Percentiles rank a stretch among this genome's conserved stretches.
These are phyloP conservation scores for Venusia cambrica DNA, from an alignment of 2,888 invertebrate species.

Conservation along the genomic window DNA sequence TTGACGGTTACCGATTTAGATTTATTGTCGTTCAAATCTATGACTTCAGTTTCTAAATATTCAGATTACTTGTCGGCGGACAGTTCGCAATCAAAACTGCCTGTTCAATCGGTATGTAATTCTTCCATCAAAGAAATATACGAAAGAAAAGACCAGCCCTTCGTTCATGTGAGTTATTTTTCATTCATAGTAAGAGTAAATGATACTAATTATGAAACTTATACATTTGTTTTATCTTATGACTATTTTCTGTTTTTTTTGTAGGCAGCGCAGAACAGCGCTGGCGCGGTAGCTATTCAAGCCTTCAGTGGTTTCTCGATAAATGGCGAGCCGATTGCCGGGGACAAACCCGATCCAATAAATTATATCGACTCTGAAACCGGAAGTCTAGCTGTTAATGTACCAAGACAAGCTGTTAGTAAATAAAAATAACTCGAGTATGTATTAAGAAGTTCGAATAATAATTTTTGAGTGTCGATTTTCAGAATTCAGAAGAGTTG, in stretches of 20 bases:
- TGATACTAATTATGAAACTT: too few species aligned
- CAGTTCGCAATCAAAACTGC: constrained; percentile 21
- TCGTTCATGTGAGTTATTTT: constrained; percentile 36
- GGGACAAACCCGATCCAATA: constrained; percentile 53
- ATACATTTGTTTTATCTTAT: constrained; percentile 2
- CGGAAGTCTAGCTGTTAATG: constrained; percentile 47
- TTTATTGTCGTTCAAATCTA: constrained; percentile 54
- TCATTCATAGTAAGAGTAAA: too few species aligned
- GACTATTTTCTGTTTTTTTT: constrained; percentile 1
- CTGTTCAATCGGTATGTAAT: constrained; percentile 18
- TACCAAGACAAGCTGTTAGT: constrained; percentile 55
- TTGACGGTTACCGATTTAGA: constrained; percentile 44
- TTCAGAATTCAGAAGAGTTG: constrained; percentile 65
- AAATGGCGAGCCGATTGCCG: constrained; percentile 42
- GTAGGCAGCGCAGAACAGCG: constrained; percentile 36
- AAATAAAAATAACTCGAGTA: neutral
- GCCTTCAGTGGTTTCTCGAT: constrained; percentile 68
- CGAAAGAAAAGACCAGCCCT: constrained; percentile 51
- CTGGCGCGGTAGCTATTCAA: constrained; percentile 48
- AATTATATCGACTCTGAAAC: constrained; percentile 64
- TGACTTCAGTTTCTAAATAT: constrained; percentile 46
- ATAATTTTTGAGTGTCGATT: constrained; percentile 3
- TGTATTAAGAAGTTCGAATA: too few species aligned
- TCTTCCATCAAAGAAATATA: constrained; percentile 54
- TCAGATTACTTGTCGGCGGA: constrained; percentile 56